These are phyloP conservation scores for Phainopepla nitens DNA, from an alignment of 2,113 vertebrate genomes.

Conservation along the genomic window DNA sequence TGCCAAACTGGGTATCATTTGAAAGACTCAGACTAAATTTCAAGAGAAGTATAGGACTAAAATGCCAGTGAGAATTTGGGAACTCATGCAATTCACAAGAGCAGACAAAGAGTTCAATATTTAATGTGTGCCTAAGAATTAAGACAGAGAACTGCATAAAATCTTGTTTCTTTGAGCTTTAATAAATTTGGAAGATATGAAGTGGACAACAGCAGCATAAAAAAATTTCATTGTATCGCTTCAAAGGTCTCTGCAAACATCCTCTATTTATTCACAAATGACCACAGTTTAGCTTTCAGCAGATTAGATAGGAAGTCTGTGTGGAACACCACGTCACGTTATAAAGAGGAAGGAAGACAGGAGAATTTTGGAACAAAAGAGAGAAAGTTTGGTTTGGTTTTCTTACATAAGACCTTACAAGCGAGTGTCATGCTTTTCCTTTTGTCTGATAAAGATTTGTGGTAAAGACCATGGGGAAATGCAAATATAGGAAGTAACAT, in stretches of 20 bases:
- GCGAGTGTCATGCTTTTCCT: background rate
- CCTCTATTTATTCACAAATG: background rate
- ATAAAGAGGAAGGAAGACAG: constrained; percentile 14
- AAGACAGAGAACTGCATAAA: background rate
- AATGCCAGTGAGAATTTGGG: background rate
- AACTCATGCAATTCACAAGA: background rate
- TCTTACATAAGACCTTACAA: background rate
- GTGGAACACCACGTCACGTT: background rate
- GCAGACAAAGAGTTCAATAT: background rate
- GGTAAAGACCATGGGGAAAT: background rate
- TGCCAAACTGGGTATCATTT: background rate
- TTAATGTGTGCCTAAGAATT: background rate
- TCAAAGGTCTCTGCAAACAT: background rate
- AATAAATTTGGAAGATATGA: background rate
- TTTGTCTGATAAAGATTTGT: background rate
- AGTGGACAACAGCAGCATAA: background rate
- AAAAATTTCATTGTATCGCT: background rate
- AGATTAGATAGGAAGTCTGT: background rate
- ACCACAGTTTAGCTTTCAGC: background rate
- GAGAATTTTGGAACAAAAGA: background rate
- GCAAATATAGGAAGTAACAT: background rate
- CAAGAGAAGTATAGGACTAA: background rate
- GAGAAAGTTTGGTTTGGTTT: background rate
- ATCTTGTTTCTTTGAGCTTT: background rate
- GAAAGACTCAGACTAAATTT: background rate